A percentile compares a stretch with the other conserved stretches of the same genome.
These are phyloP conservation scores for Otus sunia DNA, from an alignment of 2,113 vertebrate species.

Conservation along the genomic window DNA sequence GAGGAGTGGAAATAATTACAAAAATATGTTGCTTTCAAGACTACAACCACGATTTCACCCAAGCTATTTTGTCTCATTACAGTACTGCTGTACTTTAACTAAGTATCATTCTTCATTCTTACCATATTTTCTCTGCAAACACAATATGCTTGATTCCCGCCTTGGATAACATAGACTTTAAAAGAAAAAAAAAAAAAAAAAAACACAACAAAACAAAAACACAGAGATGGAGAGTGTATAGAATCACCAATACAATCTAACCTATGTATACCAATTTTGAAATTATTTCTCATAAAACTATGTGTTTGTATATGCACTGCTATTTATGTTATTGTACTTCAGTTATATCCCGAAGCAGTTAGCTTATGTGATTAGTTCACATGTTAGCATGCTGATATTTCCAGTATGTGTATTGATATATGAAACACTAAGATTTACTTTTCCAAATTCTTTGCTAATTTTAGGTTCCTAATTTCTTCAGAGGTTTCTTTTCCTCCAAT, in stretches of 20 bases:
- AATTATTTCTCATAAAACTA: not conserved
- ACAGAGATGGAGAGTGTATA: not conserved
- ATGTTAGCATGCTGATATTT: not conserved
- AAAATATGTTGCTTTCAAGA: not conserved
- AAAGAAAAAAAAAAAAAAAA: not conserved
- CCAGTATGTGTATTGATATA: not conserved
- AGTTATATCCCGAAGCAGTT: not conserved
- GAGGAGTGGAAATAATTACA: not conserved
- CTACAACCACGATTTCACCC: not conserved
- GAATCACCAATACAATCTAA: not conserved
- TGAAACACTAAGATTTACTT: not conserved
- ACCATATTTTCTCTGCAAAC: not conserved
- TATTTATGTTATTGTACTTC: not conserved
- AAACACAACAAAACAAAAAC: not conserved
- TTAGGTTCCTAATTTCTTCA: not conserved
- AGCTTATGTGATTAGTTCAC: not conserved
- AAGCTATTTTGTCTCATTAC: not conserved
- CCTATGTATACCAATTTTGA: not conserved
- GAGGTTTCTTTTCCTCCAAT: not conserved
- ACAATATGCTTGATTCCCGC: not conserved
- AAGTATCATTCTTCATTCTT: not conserved
- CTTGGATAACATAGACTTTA: not conserved
- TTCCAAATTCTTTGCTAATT: not conserved
- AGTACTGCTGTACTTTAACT: not conserved
- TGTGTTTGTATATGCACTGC: not conserved